A percentile compares a stretch with the other conserved stretches of the same genome.
phyloP scores from a whole-genome alignment of 2,113 vertebrate species.

The Psilopogon haemacephalus region DNA sequence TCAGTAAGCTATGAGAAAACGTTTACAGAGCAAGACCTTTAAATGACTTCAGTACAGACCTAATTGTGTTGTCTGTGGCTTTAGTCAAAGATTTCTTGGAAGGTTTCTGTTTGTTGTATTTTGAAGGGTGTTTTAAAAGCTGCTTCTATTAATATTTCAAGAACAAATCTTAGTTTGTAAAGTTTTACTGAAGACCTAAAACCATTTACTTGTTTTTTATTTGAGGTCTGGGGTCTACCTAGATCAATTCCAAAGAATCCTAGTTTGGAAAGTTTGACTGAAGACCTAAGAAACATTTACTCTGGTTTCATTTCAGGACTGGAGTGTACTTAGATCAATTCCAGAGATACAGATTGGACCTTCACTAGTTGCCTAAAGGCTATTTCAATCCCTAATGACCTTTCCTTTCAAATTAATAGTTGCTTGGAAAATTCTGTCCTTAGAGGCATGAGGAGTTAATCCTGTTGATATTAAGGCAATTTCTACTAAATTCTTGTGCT shows the following conservation, averaged over 20 bases:
- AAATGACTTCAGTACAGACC: not conserved
- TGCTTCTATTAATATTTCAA: not conserved
- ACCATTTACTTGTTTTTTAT: not conserved
- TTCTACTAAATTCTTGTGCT: not conserved
- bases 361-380: not conserved
- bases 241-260: not conserved
- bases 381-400: not conserved
- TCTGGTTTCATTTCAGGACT: not conserved
- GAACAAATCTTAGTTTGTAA: not conserved
- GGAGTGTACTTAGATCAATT: not conserved
- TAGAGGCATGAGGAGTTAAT: not conserved
- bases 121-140: not conserved
- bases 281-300: not conserved
- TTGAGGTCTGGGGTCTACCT: not conserved
- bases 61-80: not conserved
- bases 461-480: not conserved
- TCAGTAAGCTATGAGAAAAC: not conserved
- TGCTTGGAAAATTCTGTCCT: not conserved
- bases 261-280: not conserved
- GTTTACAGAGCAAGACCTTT: not conserved
- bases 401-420: not conserved
- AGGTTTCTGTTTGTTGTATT: not conserved
- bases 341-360: not conserved
- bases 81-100: not conserved
- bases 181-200: not conserved